Evolutionary conservation across 2,113 vertebrate genomes (phyloP).

Genomic region (Shinisaurus crocodilurus): DNA sequence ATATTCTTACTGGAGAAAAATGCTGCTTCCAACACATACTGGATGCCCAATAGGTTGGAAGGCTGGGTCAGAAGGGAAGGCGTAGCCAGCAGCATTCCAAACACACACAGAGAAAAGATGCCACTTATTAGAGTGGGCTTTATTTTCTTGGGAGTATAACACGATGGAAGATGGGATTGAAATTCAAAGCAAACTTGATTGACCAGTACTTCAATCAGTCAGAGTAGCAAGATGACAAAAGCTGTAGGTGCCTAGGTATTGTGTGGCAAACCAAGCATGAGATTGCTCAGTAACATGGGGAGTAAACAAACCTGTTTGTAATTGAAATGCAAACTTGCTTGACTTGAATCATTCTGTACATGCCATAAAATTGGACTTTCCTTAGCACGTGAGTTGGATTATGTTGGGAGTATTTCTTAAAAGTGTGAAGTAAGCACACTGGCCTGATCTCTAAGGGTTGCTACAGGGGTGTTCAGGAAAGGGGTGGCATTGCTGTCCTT

Average conservation of each 20-base stretch:
- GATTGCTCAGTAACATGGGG: background rate
- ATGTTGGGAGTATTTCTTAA: too few species aligned
- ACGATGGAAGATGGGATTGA: background rate
- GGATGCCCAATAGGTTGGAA: background rate
- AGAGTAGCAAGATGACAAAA: background rate
- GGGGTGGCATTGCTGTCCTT: background rate
- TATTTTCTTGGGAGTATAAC: background rate
- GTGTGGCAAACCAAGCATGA: background rate
- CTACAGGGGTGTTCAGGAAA: background rate
- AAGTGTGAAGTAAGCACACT: too few species aligned
- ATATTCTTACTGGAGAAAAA: background rate
- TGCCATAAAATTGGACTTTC: background rate
- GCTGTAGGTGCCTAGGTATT: background rate
- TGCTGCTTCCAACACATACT: background rate
- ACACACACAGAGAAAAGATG: too few species aligned
- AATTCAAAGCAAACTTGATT: background rate
- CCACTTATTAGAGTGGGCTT: too few species aligned
- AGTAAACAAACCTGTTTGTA: too few species aligned
- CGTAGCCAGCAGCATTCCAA: background rate
- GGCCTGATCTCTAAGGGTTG: background rate
- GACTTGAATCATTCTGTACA: background rate
- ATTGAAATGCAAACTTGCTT: background rate
- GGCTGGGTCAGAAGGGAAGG: background rate
- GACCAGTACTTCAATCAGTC: background rate
- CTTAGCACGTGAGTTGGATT: background rate